Percentiles rank a stretch among this genome's conserved stretches.
Evolutionary conservation across 2,797 vertebrate species (phyloP).

Genomic region (Tapera naevia): DNA sequence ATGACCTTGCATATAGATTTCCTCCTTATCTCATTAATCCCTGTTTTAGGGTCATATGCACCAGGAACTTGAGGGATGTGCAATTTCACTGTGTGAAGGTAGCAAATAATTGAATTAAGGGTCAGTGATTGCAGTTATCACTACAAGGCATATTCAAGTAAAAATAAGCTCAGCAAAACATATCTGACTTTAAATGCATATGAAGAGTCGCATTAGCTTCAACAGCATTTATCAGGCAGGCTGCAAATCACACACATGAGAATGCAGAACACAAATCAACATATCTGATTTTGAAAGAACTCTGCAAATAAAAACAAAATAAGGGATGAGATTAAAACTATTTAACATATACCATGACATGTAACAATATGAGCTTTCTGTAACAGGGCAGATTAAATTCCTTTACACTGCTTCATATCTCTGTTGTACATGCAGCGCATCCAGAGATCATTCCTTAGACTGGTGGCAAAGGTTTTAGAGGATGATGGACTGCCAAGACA

Average conservation of each 20-base stretch:
- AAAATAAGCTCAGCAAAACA: constrained; percentile 48
- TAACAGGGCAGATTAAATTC: constrained; percentile 33
- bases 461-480: not conserved
- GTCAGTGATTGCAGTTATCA: constrained; percentile 53
- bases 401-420: not conserved
- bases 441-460: not conserved
- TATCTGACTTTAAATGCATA: constrained; percentile 17
- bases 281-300: not conserved
- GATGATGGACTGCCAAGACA: not conserved
- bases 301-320: constrained; percentile 27
- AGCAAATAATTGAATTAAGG: constrained; percentile 62
- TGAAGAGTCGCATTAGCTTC: constrained; percentile 51
- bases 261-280: not conserved
- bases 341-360: constrained; percentile 27
- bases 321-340: constrained; percentile 45
- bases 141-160: constrained; percentile 30
- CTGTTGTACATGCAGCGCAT: not conserved
- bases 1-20: not conserved
- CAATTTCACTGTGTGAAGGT: constrained; percentile 9
- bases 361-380: not conserved
- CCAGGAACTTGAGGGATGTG: constrained; percentile 1
- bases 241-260: constrained; percentile 8
- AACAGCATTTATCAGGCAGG: constrained; percentile 9
- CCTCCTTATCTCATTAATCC: constrained; percentile 1
- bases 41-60: not conserved